Conservation (phyloP, 2,888 invertebrate genomes). For the Tillus elongatus region DNA sequence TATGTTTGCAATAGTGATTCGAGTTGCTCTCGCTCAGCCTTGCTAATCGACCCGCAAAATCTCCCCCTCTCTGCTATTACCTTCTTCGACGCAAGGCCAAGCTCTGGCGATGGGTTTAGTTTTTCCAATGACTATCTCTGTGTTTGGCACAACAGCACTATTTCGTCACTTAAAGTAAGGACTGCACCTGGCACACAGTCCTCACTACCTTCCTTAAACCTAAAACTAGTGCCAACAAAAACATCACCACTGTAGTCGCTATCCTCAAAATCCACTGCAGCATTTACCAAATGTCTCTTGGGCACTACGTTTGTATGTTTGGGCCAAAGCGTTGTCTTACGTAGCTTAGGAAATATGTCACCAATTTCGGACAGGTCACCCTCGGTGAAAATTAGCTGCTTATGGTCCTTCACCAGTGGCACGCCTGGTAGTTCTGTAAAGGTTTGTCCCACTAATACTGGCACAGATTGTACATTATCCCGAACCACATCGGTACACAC, state of each 20-base stretch:
- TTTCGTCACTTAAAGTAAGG: slow-evolving; percentile 4
- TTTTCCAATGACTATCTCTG: slow-evolving; percentile 8
- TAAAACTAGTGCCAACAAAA: slow-evolving; percentile 14
- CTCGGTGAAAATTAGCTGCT: no score
- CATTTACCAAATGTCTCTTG: slow-evolving; percentile 14
- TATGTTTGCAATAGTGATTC: no score
- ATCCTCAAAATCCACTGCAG: slow-evolving; percentile 13
- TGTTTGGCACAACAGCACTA: slow-evolving; percentile 13
- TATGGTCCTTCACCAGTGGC: no score
- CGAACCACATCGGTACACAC: slow-evolving; percentile 18
- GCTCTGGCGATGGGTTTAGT: slow-evolving; percentile 15
- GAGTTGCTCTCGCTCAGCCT: no score
- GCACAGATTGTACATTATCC: slow-evolving; percentile 15
- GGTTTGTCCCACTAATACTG: no score
- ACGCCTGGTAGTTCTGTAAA: slow-evolving; percentile 19
- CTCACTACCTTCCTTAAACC: slow-evolving; percentile 11
- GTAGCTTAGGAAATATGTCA: no score
- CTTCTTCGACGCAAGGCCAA: slow-evolving; percentile 13
- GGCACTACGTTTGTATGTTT: slow-evolving; percentile 8
- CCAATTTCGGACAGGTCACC: no score
- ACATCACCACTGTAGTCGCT: slow-evolving; percentile 14
- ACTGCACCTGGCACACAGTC: slow-evolving; percentile 14
- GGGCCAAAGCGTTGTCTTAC: background rate
- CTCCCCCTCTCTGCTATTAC: no score
- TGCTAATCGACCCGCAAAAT: no score